Conservation (phyloP, 2,113 vertebrate species). For the Boulengeromyrus knoepffleri region DNA sequence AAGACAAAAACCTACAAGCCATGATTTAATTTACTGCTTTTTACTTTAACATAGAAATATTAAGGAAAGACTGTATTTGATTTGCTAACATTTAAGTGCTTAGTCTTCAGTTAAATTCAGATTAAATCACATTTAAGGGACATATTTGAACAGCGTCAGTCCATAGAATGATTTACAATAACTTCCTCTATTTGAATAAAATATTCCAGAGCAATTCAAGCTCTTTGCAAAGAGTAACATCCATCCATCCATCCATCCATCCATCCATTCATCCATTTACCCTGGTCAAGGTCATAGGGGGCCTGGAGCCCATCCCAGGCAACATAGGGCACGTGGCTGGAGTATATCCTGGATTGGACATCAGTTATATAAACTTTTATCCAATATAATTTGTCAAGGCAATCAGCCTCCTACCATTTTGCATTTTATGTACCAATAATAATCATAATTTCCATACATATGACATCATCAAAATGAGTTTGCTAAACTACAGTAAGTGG, state of each 20-base stretch:
- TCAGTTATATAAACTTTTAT: background rate
- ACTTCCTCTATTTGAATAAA: slow-evolving; percentile 39
- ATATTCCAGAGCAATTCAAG: slow-evolving; percentile 38
- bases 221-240: background rate
- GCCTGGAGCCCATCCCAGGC: background rate
- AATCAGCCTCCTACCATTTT: background rate
- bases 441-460: background rate
- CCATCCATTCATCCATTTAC: background rate
- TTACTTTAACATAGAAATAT: slow-evolving; percentile 53
- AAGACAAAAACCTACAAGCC: slow-evolving; percentile 65
- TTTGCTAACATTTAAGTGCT: slow-evolving; percentile 66
- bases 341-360: background rate
- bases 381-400: background rate
- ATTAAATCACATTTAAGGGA: slow-evolving; percentile 54
- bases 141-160: slow-evolving; percentile 51
- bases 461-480: background rate
- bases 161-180: slow-evolving; percentile 35
- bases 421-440: background rate
- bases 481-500: background rate
- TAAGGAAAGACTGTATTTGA: slow-evolving; percentile 54
- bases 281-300: background rate
- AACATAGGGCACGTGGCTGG: background rate
- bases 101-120: slow-evolving; percentile 55
- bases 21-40: slow-evolving; percentile 60
- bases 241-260: too few species aligned